Evolutionary conservation across 2,888 invertebrate species (phyloP).

Genomic region (Ephialtes manifestator): DNA sequence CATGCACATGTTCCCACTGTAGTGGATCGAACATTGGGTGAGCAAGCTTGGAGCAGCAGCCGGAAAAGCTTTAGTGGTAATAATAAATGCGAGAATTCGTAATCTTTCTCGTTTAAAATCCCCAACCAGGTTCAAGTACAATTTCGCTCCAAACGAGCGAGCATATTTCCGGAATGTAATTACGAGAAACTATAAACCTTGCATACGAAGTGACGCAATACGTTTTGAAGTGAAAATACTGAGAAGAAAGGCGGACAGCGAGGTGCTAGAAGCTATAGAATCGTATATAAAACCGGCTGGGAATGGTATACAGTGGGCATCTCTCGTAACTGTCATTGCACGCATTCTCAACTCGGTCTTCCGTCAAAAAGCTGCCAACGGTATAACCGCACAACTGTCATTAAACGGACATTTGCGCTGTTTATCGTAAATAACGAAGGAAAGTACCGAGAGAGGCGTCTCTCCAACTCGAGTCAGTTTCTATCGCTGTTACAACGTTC

Average conservation of each 20-base stretch:
- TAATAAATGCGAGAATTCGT: slow-evolving; percentile 23
- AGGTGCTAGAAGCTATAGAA: slow-evolving; percentile 14
- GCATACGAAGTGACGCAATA: slow-evolving; percentile 52
- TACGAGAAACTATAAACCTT: slow-evolving; percentile 40
- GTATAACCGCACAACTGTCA: slow-evolving; percentile 65
- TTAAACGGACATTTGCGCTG: slow-evolving; percentile 66
- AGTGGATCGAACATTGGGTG: slow-evolving; percentile 12
- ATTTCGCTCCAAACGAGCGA: slow-evolving; percentile 50
- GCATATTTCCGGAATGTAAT: slow-evolving; percentile 42
- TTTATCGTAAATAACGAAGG: slow-evolving; percentile 67
- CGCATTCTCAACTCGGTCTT: slow-evolving; percentile 56
- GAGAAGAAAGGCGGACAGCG: slow-evolving; percentile 12
- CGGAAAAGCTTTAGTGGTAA: slow-evolving; percentile 18
- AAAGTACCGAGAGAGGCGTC: slow-evolving; percentile 45
- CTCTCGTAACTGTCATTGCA: slow-evolving; percentile 55
- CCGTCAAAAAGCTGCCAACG: slow-evolving; percentile 64
- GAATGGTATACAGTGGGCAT: slow-evolving; percentile 3
- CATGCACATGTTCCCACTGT: background rate
- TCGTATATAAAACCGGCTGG: slow-evolving; percentile 28
- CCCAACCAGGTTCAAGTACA: slow-evolving; percentile 40
- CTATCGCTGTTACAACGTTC: slow-evolving; percentile 13
- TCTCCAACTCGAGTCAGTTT: background rate
- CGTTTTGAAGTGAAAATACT: slow-evolving; percentile 17
- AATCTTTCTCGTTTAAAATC: slow-evolving; percentile 9
- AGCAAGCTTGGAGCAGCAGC: background rate